Conservation (phyloP, 2,113 vertebrate genomes). For the Turnix velox region DNA sequence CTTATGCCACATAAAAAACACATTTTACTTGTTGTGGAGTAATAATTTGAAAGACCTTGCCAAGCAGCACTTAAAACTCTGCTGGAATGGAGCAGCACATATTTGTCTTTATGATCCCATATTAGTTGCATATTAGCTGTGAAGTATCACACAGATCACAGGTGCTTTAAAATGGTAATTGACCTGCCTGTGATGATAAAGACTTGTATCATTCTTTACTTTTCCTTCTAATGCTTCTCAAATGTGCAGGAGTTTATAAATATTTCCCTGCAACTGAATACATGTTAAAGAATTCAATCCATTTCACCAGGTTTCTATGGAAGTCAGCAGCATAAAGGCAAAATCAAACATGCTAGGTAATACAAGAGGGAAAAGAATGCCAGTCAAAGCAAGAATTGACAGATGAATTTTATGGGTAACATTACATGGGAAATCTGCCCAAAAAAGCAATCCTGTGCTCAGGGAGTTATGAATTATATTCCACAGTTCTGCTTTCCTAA, state of each 20-base stretch:
- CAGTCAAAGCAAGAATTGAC: neutral
- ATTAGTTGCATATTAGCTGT: slow-evolving; percentile 15
- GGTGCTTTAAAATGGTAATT: neutral
- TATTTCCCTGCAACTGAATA: neutral
- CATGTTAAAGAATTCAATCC: neutral
- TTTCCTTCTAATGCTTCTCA: neutral
- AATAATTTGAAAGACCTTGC: neutral
- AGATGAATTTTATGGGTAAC: neutral
- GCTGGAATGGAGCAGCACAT: neutral
- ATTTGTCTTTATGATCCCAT: neutral
- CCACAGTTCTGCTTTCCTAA: neutral
- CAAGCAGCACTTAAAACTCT: neutral
- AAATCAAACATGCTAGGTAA: neutral
- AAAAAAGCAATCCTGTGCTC: neutral
- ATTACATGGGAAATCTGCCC: neutral
- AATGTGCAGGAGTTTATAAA: neutral
- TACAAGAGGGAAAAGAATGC: neutral
- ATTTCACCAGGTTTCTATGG: neutral
- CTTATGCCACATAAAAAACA: neutral
- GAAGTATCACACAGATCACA: neutral
- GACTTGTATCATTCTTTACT: neutral
- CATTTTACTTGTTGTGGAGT: neutral
- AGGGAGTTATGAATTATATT: neutral
- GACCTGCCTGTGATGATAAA: neutral
- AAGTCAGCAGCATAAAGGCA: neutral